These are phyloP conservation scores for Hoplias malabaricus DNA, from an alignment of 2,113 vertebrate species.

Conservation along the genomic window DNA sequence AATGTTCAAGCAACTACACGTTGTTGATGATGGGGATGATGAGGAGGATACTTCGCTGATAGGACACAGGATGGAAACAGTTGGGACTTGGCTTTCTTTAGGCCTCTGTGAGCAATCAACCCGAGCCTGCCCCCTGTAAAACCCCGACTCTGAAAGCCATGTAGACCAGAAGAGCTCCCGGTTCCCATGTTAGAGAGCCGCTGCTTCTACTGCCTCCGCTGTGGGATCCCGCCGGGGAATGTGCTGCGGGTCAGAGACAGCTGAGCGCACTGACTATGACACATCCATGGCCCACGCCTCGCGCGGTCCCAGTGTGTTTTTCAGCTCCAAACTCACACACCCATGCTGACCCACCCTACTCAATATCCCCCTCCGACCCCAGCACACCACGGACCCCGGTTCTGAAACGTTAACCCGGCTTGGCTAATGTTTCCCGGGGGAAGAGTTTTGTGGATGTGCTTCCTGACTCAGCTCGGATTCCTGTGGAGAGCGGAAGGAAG, in stretches of 20 bases:
- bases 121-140: constrained; percentile 21
- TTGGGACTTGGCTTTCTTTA: too few species aligned
- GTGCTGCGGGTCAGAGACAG: constrained; percentile 35
- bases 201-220: constrained; percentile 27
- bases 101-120: constrained; percentile 46
- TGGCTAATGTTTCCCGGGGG: constrained; percentile 62
- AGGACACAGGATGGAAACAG: constrained; percentile 14
- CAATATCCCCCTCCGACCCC: background rate
- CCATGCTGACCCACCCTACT: constrained; percentile 21
- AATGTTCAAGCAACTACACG: constrained; percentile 56
- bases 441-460: constrained; percentile 59
- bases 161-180: constrained; percentile 23
- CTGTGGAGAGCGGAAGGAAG: constrained; percentile 55
- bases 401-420: constrained; percentile 56
- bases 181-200: constrained; percentile 54
- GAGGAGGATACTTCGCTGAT: constrained; percentile 8
- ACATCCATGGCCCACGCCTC: constrained; percentile 29
- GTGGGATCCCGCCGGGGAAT: constrained; percentile 10
- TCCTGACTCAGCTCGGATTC: constrained; percentile 57
- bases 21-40: constrained; percentile 19
- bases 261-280: constrained; percentile 33
- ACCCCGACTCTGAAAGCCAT: constrained; percentile 41
- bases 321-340: constrained; percentile 32
- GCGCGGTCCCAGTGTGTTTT: constrained; percentile 27
- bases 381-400: constrained; percentile 45